Evolutionary conservation across 2,797 vertebrate genomes (phyloP).

Genomic region (Rachycentron canadum): DNA sequence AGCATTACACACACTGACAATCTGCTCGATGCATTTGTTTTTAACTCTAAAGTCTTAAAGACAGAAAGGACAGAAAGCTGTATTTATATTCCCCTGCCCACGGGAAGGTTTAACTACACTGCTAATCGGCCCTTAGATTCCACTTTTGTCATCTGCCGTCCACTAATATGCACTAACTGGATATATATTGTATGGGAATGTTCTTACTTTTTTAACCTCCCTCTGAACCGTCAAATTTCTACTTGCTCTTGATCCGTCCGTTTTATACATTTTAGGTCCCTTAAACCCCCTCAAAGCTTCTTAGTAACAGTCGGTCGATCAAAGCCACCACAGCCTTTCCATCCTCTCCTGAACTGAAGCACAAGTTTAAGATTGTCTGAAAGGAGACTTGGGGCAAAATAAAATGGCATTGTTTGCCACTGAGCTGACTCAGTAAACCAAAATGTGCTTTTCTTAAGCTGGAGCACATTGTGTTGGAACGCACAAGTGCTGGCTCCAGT

Average conservation of each 20-base stretch:
- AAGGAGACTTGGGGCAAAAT: slow-evolving; percentile 76
- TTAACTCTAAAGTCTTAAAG: slow-evolving; percentile 22
- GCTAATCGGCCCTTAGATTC: slow-evolving; percentile 81
- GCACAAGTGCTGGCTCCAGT: slow-evolving; percentile 54
- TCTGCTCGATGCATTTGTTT: slow-evolving; percentile 8
- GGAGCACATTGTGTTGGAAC: slow-evolving; percentile 58
- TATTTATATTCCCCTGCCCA: slow-evolving; percentile 60
- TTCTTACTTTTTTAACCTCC: slow-evolving; percentile 81
- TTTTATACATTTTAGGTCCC: slow-evolving; percentile 85
- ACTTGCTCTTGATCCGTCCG: slow-evolving; percentile 81
- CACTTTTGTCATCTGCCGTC: slow-evolving; percentile 74
- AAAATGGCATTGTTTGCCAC: slow-evolving; percentile 82
- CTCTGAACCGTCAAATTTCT: slow-evolving; percentile 84
- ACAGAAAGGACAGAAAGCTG: slow-evolving; percentile 44
- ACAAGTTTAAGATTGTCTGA: slow-evolving; percentile 86
- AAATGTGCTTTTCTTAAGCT: slow-evolving; percentile 72
- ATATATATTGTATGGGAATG: slow-evolving; percentile 80
- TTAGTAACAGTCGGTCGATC: slow-evolving; percentile 89
- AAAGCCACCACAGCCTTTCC: slow-evolving; percentile 83
- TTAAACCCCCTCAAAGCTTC: slow-evolving; percentile 87
- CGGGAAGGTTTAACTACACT: slow-evolving; percentile 73
- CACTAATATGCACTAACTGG: slow-evolving; percentile 80
- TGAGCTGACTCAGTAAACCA: slow-evolving; percentile 76
- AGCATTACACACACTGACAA: neutral
- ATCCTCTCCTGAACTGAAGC: slow-evolving; percentile 84